phyloP scores from a whole-genome alignment of 2,113 vertebrate species.

The Pithys albifrons region DNA sequence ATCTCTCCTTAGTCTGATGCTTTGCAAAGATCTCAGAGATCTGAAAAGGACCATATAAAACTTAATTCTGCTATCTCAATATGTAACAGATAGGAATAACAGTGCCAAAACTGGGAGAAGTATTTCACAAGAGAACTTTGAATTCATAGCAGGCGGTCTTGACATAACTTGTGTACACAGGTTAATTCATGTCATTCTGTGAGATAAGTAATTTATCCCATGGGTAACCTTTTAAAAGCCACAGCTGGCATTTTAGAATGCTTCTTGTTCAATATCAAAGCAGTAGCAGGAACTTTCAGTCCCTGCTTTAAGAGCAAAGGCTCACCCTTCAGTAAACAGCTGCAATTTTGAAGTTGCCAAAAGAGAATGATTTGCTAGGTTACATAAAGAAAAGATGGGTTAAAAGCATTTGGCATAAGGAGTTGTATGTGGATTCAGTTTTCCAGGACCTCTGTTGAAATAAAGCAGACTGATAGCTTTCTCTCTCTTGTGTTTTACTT shows the following conservation, averaged over 20 bases:
- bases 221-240: conserved; percentile 68
- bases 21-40: background rate
- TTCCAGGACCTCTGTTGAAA: background rate
- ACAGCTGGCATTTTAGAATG: conserved; percentile 72
- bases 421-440: background rate
- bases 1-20: background rate
- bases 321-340: conserved; percentile 67
- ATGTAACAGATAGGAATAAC: conserved; percentile 35
- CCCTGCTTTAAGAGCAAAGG: conserved; percentile 46
- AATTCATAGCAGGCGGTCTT: conserved; percentile 46
- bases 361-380: conserved; percentile 63
- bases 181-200: conserved; percentile 67
- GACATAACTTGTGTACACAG: conserved; percentile 61
- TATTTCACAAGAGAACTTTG: conserved; percentile 39
- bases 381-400: conserved; percentile 56
- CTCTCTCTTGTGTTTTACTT: background rate
- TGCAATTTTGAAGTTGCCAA: conserved; percentile 72
- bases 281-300: conserved; percentile 53
- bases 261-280: conserved; percentile 71
- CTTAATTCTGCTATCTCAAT: background rate
- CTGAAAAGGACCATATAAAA: background rate
- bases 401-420: conserved; percentile 14
- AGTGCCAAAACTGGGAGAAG: conserved; percentile 1
- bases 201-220: conserved; percentile 70
- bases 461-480: background rate